Evolutionary conservation across 2,888 invertebrate species (phyloP).

Genomic region (Pyrocoelia pectoralis): DNA sequence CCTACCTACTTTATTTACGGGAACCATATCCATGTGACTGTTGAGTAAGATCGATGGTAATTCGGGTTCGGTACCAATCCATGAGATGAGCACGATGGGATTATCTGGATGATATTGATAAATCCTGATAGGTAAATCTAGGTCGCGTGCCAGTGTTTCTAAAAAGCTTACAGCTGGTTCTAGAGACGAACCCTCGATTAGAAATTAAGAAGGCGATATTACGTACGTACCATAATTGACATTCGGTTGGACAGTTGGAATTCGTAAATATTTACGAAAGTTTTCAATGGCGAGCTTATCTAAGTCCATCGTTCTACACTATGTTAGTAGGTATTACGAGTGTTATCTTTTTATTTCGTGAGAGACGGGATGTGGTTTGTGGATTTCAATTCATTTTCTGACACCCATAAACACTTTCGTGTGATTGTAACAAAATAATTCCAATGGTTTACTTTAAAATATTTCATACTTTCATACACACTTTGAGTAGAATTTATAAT

Average conservation of each 20-base stretch:
- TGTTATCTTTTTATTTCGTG: no score
- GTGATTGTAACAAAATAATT: no score
- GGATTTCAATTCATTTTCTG: no score
- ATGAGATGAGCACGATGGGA: background rate
- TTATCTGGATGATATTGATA: background rate
- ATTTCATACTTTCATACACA: no score
- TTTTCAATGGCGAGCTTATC: slow-evolving; percentile 70
- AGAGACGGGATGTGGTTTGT: no score
- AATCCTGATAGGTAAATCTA: background rate
- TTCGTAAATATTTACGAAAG: slow-evolving; percentile 84
- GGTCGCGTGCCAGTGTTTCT: background rate
- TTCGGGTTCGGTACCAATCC: slow-evolving; percentile 1
- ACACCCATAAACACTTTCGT: no score
- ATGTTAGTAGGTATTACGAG: no score
- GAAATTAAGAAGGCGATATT: no score
- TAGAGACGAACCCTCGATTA: background rate
- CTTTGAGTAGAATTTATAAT: no score
- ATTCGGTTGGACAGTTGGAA: slow-evolving; percentile 88
- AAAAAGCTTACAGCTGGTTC: background rate
- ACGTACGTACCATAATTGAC: slow-evolving; percentile 81
- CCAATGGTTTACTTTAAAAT: no score
- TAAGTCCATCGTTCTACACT: no score
- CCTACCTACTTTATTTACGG: background rate
- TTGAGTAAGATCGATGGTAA: background rate
- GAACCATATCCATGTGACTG: slow-evolving; percentile 11